Conservation (phyloP, 2,797 vertebrate species). For the Semotilus atromaculatus region DNA sequence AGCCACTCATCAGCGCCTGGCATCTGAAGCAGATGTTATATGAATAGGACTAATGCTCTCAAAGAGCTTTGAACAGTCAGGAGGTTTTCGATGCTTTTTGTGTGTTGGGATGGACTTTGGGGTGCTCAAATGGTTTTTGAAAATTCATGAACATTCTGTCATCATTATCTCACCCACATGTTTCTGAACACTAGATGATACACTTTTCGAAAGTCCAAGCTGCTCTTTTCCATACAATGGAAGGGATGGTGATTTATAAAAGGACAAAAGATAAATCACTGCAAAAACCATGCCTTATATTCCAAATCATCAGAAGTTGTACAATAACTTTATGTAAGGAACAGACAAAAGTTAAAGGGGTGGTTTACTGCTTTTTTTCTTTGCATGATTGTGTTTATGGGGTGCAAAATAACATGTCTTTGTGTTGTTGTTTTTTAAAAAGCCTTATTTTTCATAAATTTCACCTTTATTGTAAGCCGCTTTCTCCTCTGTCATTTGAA, state of each 20-base stretch:
- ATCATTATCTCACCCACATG: not conserved
- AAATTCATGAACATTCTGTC: not conserved
- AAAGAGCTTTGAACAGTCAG: constrained; percentile 55
- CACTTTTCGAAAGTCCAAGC: not conserved
- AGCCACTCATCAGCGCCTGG: constrained; percentile 48
- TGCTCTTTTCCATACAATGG: not conserved
- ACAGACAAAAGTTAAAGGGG: not conserved
- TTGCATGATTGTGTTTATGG: no score
- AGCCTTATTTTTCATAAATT: no score
- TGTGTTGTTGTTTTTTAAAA: no score
- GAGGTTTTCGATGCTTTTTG: constrained; percentile 17
- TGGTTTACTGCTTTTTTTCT: no score
- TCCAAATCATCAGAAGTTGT: not conserved
- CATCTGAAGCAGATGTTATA: constrained; percentile 55
- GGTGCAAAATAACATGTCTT: no score
- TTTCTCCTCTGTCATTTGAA: no score
- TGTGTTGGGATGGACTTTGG: not conserved
- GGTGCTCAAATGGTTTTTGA: not conserved
- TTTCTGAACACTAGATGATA: not conserved
- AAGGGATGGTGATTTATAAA: not conserved
- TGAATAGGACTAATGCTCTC: constrained; percentile 53
- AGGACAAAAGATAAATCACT: not conserved
- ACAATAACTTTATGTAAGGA: not conserved
- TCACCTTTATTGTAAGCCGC: no score
- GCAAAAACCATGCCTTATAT: not conserved